Evolutionary conservation across 2,113 vertebrate species (phyloP).

Genomic region (Acanthochromis polyacanthus): DNA sequence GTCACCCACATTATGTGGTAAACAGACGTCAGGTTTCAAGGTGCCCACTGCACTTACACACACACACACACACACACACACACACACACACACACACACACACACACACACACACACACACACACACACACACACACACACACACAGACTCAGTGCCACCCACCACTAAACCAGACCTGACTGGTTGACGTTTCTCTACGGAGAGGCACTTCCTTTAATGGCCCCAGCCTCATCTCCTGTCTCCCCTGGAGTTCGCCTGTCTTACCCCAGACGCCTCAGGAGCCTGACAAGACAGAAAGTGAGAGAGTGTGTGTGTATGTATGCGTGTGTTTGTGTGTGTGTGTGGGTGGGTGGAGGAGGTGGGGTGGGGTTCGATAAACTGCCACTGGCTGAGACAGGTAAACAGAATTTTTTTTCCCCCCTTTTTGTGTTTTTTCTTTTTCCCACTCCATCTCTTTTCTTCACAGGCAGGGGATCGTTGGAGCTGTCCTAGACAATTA

Average conservation of each 20-base stretch:
- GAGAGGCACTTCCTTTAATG: conserved; percentile 75
- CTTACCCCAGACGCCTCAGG: conserved; percentile 62
- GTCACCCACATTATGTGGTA: conserved; percentile 25
- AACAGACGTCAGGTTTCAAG: conserved; percentile 46
- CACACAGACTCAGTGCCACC: conserved; percentile 50
- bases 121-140: not conserved
- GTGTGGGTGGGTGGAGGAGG: too few relatives aligned
- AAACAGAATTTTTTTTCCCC: conserved; percentile 52
- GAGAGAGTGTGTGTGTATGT: not conserved
- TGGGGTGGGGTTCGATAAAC: conserved; percentile 35
- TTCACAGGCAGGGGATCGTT: conserved; percentile 37
- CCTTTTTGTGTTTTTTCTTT: conserved; percentile 24
- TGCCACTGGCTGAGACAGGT: conserved; percentile 55
- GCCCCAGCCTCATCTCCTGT: conserved; percentile 69
- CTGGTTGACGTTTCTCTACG: conserved; percentile 68
- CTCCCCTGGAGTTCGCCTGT: conserved; percentile 72
- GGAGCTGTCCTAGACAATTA: conserved; percentile 65
- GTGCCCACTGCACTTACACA: conserved; percentile 34
- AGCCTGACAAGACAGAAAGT: conserved; percentile 57
- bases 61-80: conserved; percentile 18
- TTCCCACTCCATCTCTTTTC: conserved; percentile 13
- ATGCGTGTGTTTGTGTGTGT: too few relatives aligned
- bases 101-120: conserved; percentile 11
- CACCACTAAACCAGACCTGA: conserved; percentile 70
- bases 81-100: conserved; percentile 16